Evolutionary conservation across 2,797 vertebrate genomes (phyloP), one percentile per base, ranked within the genome.

Genomic region (Eremophila alpestris): DNA sequence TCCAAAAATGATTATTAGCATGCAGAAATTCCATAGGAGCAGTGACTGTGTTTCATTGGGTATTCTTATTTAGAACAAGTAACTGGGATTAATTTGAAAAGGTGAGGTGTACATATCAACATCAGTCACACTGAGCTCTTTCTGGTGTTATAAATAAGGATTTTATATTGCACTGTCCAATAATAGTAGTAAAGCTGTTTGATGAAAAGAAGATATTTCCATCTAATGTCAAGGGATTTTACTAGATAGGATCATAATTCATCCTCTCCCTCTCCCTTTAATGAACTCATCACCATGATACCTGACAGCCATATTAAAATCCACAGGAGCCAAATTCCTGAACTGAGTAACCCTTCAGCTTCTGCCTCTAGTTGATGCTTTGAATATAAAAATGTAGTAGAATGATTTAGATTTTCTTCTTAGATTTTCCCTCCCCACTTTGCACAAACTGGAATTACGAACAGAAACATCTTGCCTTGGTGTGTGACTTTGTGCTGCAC

Each of bases 141-240:
- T 38, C 23, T 65, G 45, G 34, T 48, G 26, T 15, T 84, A 43
- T 36, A 23, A 91, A 27, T 75, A 82, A 60, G 18, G 32, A 49
- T 55, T 89, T 87, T 54, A 20, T 51, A 54, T 43, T 2, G 0
- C 63, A 52, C 20, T 65, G 29, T 24, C 16, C 26, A 26, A 43
- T 56, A 85, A 71, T 76, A 82, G 69, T 65, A 69, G 36, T 51
- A 46, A 91, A 76, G 27, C 7, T 48, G 11, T 49, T 90, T 58
- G 40, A 80, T 70, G 36, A 88, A 83, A 90, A 77, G 30, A 32
- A 59, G 68, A 73, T 38, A 65, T 67, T 89, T 88, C 40, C 67
- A 27, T 38, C 22, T 65, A 43, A 76, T 34, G 10, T 24, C 29
- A 88, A 58, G 30, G 40, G 24, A 63, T 65, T 87, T 90, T 36